Conservation (phyloP, 2,888 invertebrate species). For the Chrysotoxum bicinctum region DNA sequence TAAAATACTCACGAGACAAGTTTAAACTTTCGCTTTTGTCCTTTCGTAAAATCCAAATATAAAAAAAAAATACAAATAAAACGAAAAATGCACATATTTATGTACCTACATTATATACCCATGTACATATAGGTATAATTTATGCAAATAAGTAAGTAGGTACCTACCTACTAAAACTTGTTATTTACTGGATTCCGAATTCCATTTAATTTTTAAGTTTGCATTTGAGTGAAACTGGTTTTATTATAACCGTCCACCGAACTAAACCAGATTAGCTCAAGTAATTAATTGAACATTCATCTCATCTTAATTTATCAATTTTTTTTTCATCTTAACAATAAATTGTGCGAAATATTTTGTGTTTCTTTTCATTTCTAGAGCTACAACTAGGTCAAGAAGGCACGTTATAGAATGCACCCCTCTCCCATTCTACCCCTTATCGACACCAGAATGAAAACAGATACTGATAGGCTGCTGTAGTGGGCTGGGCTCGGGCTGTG, state of each 20-base stretch:
- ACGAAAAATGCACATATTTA: too few species aligned
- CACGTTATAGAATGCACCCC: neutral
- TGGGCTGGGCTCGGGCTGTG: conserved; percentile 23
- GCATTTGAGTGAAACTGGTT: neutral
- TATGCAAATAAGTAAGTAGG: neutral
- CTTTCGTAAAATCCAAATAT: too few species aligned
- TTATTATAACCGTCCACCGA: neutral
- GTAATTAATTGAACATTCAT: neutral
- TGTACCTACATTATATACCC: neutral
- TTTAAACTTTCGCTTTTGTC: too few species aligned
- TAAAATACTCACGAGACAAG: too few species aligned
- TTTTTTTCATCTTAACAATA: neutral
- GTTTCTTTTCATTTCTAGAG: neutral
- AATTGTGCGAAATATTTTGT: neutral
- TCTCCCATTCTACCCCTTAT: neutral
- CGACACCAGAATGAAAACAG: neutral
- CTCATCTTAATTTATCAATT: neutral
- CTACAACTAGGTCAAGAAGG: neutral
- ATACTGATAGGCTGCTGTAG: neutral
- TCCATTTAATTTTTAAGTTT: neutral
- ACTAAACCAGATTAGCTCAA: neutral
- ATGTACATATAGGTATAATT: neutral
- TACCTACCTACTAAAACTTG: neutral
- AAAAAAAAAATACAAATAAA: too few species aligned
- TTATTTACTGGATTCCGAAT: conserved; percentile 3